These are phyloP conservation scores for Meteorus colon DNA, from an alignment of 2,888 invertebrate species.

Conservation along the genomic window DNA sequence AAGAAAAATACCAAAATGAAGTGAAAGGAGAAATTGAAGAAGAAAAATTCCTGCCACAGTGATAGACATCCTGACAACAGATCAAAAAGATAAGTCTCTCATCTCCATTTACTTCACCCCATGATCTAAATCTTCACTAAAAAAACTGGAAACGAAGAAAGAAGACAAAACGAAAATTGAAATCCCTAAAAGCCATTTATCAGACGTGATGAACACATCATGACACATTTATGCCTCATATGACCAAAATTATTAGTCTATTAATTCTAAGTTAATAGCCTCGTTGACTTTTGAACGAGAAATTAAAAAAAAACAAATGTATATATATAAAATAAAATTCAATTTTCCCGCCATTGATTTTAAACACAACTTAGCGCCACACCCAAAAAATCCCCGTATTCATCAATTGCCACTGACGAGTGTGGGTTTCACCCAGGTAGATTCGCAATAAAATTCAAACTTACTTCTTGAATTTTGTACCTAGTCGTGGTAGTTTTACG, in stretches of 20 bases:
- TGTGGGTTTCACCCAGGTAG: not conserved
- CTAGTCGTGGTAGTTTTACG: conserved; percentile 70
- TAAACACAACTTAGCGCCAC: not conserved
- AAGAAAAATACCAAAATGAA: not conserved
- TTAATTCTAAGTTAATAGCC: conserved; percentile 30
- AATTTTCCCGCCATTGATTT: conserved; percentile 19
- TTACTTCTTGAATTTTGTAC: conserved; percentile 71
- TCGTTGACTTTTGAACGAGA: not conserved
- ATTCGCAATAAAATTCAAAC: conserved; percentile 37
- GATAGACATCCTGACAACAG: too few relatives aligned
- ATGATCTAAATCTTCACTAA: not conserved
- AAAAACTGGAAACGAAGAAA: not conserved
- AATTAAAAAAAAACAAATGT: not conserved
- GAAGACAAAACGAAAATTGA: not conserved
- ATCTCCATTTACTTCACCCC: not conserved
- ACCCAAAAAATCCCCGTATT: not conserved
- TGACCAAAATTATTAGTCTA: conserved; percentile 30
- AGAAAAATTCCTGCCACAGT: not conserved
- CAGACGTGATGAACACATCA: not conserved
- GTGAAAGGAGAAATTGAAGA: not conserved
- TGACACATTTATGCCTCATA: conserved; percentile 35
- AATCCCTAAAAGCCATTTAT: conserved; percentile 17
- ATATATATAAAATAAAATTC: not conserved
- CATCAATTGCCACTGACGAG: not conserved
- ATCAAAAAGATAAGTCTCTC: too few relatives aligned